Conservation (phyloP, 1,140 invertebrate species). For the Drosophila lacteicornis region DNA sequence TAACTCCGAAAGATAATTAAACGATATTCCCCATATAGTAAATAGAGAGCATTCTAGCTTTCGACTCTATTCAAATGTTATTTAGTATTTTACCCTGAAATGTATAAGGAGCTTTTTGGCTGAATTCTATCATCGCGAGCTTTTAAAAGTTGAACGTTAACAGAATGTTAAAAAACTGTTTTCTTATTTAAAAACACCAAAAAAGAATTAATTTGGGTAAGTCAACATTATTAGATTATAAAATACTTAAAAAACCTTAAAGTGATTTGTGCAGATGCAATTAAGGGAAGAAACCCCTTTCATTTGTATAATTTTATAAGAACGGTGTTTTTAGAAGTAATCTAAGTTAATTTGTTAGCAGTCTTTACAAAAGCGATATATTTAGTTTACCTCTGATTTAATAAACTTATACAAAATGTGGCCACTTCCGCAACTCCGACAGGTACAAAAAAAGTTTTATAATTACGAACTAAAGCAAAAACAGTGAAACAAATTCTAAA, state of each 20-base stretch:
- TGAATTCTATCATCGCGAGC: constrained; percentile 5
- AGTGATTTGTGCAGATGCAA: too few species aligned
- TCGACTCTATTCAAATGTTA: neutral
- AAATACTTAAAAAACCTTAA: too few species aligned
- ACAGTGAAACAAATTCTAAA: constrained; percentile 48
- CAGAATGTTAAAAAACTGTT: neutral
- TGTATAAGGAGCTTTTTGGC: constrained; percentile 4
- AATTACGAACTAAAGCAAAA: constrained; percentile 62
- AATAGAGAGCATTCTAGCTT: neutral
- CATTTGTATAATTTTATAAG: too few species aligned
- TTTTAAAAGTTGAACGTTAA: neutral
- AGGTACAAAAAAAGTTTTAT: constrained; percentile 45
- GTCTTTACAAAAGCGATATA: neutral
- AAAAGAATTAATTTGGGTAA: neutral
- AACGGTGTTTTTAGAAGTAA: too few species aligned
- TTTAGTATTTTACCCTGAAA: neutral
- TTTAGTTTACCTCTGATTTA: neutral
- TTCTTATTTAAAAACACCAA: neutral
- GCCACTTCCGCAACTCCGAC: constrained; percentile 5
- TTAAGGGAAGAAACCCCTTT: too few species aligned
- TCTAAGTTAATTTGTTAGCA: neutral
- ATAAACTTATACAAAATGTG: neutral
- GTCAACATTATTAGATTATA: too few species aligned
- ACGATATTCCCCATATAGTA: neutral
- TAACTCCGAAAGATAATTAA: too few species aligned